Base-by-base conservation (phyloP, 2,113 vertebrate species). In the Eubucco bourcierii region DNA sequence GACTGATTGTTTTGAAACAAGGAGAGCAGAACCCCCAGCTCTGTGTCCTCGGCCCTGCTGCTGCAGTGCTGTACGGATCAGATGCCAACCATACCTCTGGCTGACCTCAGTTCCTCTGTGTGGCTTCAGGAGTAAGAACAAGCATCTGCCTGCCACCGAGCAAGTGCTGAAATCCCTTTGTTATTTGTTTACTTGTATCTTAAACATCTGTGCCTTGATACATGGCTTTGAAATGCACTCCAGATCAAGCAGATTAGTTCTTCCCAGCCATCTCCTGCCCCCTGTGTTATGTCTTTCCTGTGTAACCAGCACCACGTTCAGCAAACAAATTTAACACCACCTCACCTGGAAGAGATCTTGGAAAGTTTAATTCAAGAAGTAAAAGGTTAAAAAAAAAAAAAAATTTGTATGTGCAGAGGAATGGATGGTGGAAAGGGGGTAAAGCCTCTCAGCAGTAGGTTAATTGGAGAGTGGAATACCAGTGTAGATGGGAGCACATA, bases 401-500 rank as follows among this genome's bases (percentile, higher is more conserved):
- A 39, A n/a, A n/a, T n/a, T n/a, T 4, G 68, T 92, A 83, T 64
- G 76, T 92, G 83, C 92, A 47, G 84, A 84, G 95, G 97, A 98
- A 98, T 98, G 98, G 98, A 96, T 96, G 97, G 97, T 97, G 95
- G 95, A 84, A 91, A 92, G 88, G 90, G 79, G 89, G 95, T 88
- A 91, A 88, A 91, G 93, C 91, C 81, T 88, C 97, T 94, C 96
- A 97, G 97, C 95, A 84, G 97, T 97, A 84, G 97, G 98, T 98
- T 99, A 98, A 98, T 98, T 98, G 98, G 97, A 97, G 95, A 95
- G 94, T 90, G 94, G 97, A 97, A 96, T 95, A 94, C 88, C 90
- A 95, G 77, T 27, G 92, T 82, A 73, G 80, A 95, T 95, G 96
- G 96, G 94, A 90, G 92, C 95, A 92, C 86, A 93, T 84, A 86